These are phyloP conservation scores for Megalonaias nervosa DNA, from an alignment of 1,140 invertebrate species.

Conservation along the genomic window DNA sequence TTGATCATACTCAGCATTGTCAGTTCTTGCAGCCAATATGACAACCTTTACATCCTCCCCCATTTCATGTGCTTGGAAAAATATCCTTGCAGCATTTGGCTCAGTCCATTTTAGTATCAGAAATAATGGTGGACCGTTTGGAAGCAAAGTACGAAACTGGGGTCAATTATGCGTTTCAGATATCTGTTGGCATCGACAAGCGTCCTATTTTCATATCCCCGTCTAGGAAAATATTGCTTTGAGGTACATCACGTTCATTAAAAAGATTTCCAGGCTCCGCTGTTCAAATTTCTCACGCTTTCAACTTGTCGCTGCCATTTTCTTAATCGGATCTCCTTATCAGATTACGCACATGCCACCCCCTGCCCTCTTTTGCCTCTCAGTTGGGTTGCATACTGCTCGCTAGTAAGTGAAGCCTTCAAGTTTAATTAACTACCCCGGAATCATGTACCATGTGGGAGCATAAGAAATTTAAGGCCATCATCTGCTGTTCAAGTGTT, in stretches of 20 bases:
- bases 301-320: too few species aligned
- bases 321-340: too few species aligned
- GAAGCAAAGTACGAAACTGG: constrained; percentile 37
- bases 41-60: constrained; percentile 5
- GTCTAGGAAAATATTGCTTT: constrained; percentile 27
- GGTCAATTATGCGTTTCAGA: constrained; percentile 29
- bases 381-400: too few species aligned
- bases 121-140: constrained; percentile 35
- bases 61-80: constrained; percentile 22
- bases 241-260: constrained; percentile 10
- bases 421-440: too few species aligned
- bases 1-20: constrained; percentile 11
- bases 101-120: constrained; percentile 30
- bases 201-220: constrained; percentile 21
- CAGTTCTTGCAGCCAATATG: not conserved
- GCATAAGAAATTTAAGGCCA: too few species aligned
- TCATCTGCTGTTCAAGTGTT: too few species aligned
- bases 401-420: too few species aligned
- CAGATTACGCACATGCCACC: too few species aligned
- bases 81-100: constrained; percentile 39
- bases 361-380: too few species aligned
- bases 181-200: constrained; percentile 29
- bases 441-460: too few species aligned
- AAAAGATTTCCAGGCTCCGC: too few species aligned
- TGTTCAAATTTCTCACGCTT: too few species aligned